phyloP scores from a whole-genome alignment of 2,797 vertebrate species.

The Tapirus indicus region DNA sequence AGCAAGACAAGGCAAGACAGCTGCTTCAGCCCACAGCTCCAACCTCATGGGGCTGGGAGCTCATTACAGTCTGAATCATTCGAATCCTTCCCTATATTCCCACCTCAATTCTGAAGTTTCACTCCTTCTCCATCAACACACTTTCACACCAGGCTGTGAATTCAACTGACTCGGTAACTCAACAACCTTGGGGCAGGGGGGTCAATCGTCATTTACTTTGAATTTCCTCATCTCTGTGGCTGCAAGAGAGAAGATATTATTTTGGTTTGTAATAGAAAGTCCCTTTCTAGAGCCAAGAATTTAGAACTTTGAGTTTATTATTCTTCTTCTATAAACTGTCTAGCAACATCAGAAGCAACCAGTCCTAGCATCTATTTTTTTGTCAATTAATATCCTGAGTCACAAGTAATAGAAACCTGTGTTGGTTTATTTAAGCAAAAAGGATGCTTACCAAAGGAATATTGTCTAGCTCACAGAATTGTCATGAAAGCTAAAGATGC shows the following conservation, averaged over 20 bases:
- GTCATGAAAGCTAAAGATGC: not conserved
- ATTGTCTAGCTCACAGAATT: not conserved
- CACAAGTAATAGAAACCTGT: not conserved
- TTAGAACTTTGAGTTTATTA: not conserved
- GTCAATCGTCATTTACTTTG: not conserved
- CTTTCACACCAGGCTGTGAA: conserved; percentile 1
- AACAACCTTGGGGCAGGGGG: not conserved
- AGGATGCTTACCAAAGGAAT: not conserved
- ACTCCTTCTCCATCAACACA: not conserved
- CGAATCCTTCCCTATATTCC: not conserved
- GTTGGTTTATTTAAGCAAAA: not conserved
- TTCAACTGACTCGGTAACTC: not conserved
- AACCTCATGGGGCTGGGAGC: not conserved
- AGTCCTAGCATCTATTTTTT: not conserved
- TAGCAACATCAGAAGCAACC: not conserved
- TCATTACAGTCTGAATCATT: not conserved
- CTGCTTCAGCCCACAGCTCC: not conserved
- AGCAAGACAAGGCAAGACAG: not conserved
- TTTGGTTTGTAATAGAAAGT: not conserved
- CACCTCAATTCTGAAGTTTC: not conserved
- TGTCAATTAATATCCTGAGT: not conserved
- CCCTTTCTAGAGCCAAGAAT: not conserved
- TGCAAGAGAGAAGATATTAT: not conserved
- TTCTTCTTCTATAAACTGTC: not conserved
- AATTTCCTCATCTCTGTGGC: not conserved